Evolutionary conservation across 2,888 invertebrate genomes (phyloP).

Genomic region (Eretmocerus hayati): DNA sequence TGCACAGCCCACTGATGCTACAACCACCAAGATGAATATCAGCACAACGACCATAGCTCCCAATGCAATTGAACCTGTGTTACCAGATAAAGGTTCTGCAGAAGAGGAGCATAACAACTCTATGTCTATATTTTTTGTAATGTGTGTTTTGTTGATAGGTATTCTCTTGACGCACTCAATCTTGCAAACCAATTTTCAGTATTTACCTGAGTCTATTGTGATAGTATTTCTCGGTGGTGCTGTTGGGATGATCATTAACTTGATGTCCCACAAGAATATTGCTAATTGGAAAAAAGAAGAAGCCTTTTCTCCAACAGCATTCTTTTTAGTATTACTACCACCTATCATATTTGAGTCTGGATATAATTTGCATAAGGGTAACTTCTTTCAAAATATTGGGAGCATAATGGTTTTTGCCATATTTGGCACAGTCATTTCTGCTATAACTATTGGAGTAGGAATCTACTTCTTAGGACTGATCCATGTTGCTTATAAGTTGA

Average conservation of each 20-base stretch:
- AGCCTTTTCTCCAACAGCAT: slow-evolving; percentile 96
- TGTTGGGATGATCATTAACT: slow-evolving; percentile 83
- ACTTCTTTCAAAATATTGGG: slow-evolving; percentile 96
- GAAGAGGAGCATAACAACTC: slow-evolving; percentile 96
- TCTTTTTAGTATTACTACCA: slow-evolving; percentile 91
- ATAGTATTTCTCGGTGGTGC: slow-evolving; percentile 91
- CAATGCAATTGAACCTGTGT: slow-evolving; percentile 65
- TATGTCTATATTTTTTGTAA: slow-evolving; percentile 95
- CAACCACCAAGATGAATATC: too few relatives aligned
- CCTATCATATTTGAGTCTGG: slow-evolving; percentile 99
- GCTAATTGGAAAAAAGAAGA: slow-evolving; percentile 97
- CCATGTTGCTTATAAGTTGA: slow-evolving; percentile 82
- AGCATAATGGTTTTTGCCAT: slow-evolving; percentile 97
- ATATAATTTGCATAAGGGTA: slow-evolving; percentile 96
- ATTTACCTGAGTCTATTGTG: slow-evolving; percentile 95
- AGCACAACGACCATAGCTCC: slow-evolving; percentile 47
- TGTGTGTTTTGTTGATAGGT: slow-evolving; percentile 89
- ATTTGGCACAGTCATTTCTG: slow-evolving; percentile 93
- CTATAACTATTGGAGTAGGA: slow-evolving; percentile 93
- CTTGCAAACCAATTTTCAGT: slow-evolving; percentile 92
- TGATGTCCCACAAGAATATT: slow-evolving; percentile 81
- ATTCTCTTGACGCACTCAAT: slow-evolving; percentile 91
- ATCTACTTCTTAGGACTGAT: slow-evolving; percentile 90
- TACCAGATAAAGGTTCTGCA: slow-evolving; percentile 84
- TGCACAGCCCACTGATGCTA: too few relatives aligned